Evolutionary conservation across 2,888 invertebrate genomes (phyloP).

Genomic region (Drosophila macrothrix): DNA sequence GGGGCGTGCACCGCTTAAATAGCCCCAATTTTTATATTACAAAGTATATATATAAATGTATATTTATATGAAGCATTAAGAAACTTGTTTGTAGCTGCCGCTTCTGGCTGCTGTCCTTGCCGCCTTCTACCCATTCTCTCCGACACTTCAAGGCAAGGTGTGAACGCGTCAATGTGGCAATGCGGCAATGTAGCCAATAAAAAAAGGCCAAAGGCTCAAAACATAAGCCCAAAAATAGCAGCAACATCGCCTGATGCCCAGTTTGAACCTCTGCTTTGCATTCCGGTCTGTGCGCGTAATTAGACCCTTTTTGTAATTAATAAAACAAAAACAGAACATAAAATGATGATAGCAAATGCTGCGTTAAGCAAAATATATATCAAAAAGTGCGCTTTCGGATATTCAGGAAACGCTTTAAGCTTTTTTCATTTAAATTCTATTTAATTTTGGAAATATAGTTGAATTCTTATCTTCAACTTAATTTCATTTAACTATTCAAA

Average conservation of each 20-base stretch:
- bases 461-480: neutral
- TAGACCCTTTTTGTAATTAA: slow-evolving; percentile 64
- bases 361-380: too few relatives aligned
- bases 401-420: neutral
- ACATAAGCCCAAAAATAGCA: slow-evolving; percentile 12
- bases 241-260: slow-evolving; percentile 42
- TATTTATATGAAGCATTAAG: slow-evolving; percentile 7
- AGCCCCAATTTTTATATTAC: slow-evolving; percentile 72
- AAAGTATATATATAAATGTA: slow-evolving; percentile 27
- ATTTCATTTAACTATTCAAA: neutral
- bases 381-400: too few relatives aligned
- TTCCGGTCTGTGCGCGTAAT: slow-evolving; percentile 34
- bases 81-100: slow-evolving; percentile 52
- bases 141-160: slow-evolving; percentile 61
- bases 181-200: slow-evolving; percentile 45
- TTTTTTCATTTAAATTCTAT: neutral
- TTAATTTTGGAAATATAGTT: neutral
- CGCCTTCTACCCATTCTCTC: neutral
- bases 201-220: slow-evolving; percentile 51
- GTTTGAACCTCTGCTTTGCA: slow-evolving; percentile 8
- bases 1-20: slow-evolving; percentile 70
- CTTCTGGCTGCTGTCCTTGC: slow-evolving; percentile 24
- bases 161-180: slow-evolving; percentile 78
- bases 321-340: slow-evolving; percentile 28
- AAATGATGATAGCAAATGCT: slow-evolving; percentile 31